Evolutionary conservation across 92 coral and sea anemone genomes (phyloP).

Genomic region (Palythoa heliodiscus): DNA sequence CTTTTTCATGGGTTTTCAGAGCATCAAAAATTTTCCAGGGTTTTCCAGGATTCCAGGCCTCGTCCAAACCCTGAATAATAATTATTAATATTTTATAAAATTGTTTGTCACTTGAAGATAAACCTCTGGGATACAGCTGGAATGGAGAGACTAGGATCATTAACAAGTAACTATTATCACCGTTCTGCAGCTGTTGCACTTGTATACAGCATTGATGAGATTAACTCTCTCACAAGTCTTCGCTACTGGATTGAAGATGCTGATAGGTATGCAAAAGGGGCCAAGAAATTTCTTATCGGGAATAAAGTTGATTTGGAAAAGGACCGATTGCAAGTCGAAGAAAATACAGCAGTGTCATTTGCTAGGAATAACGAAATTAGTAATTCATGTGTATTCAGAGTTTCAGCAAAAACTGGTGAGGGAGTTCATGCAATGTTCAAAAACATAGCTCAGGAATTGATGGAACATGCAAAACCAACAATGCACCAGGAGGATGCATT

Average conservation of each 20-base stretch:
- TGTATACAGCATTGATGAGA: constrained; percentile 79
- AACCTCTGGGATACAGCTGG: constrained; percentile 99
- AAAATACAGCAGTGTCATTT: constrained; percentile 55
- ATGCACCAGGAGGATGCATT: constrained; percentile 44
- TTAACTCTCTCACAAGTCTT: constrained; percentile 67
- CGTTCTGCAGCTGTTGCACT: constrained; percentile 77
- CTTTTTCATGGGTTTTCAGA: too few species aligned
- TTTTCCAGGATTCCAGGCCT: too few species aligned
- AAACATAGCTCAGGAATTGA: constrained; percentile 50
- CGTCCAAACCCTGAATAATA: not conserved
- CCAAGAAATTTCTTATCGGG: constrained; percentile 83
- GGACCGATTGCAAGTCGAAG: constrained; percentile 72
- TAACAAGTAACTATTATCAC: constrained; percentile 91
- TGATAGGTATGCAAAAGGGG: constrained; percentile 66
- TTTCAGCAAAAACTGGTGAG: constrained; percentile 92
- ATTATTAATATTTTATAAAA: not conserved
- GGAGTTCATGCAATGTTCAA: constrained; percentile 89
- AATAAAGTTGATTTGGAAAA: constrained; percentile 84
- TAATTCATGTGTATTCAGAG: constrained; percentile 47
- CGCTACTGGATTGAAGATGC: constrained; percentile 81
- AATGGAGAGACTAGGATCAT: constrained; percentile 91
- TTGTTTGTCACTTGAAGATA: constrained; percentile 56
- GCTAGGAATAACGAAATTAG: constrained; percentile 58
- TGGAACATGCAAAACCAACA: constrained; percentile 44
- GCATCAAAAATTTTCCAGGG: too few species aligned